Conservation (phyloP, 2,113 vertebrate genomes). For the Halcyon senegalensis region DNA sequence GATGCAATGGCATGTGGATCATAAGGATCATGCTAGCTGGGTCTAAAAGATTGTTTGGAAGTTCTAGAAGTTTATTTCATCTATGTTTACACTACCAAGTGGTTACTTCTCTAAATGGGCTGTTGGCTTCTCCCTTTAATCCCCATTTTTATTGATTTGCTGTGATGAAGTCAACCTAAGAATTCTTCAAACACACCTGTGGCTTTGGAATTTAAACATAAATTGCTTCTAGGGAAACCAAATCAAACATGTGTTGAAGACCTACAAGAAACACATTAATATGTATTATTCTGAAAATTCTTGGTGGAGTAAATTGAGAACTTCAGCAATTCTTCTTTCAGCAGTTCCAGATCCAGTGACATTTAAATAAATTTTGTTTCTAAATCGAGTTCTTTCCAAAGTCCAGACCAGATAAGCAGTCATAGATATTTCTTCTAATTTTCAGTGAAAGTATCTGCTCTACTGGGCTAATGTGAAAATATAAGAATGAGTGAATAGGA, state of each 20-base stretch:
- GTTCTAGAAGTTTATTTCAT: neutral
- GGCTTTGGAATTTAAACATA: slow-evolving; percentile 53
- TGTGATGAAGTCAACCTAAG: slow-evolving; percentile 48
- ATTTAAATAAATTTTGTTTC: slow-evolving; percentile 58
- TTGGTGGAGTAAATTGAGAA: slow-evolving; percentile 58
- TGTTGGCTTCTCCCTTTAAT: slow-evolving; percentile 40
- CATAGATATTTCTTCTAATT: slow-evolving; percentile 53
- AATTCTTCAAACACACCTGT: slow-evolving; percentile 50
- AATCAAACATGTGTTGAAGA: slow-evolving; percentile 50
- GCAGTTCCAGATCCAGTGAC: slow-evolving; percentile 32
- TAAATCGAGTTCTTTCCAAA: slow-evolving; percentile 48
- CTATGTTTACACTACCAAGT: neutral
- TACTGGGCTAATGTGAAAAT: neutral
- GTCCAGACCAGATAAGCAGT: slow-evolving; percentile 26
- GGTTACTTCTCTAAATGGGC: neutral
- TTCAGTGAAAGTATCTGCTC: slow-evolving; percentile 41
- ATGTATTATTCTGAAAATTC: slow-evolving; percentile 53
- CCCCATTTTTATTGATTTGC: neutral
- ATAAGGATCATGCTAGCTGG: neutral
- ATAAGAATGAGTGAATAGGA: neutral
- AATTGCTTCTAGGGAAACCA: slow-evolving; percentile 67
- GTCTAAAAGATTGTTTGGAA: neutral
- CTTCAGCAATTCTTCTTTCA: slow-evolving; percentile 49
- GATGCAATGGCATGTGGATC: no score
- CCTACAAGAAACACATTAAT: slow-evolving; percentile 50